Percentiles rank a stretch among this genome's conserved stretches.
These are phyloP conservation scores for Lithobates pipiens DNA, from an alignment of 2,797 vertebrate species.

Conservation along the genomic window DNA sequence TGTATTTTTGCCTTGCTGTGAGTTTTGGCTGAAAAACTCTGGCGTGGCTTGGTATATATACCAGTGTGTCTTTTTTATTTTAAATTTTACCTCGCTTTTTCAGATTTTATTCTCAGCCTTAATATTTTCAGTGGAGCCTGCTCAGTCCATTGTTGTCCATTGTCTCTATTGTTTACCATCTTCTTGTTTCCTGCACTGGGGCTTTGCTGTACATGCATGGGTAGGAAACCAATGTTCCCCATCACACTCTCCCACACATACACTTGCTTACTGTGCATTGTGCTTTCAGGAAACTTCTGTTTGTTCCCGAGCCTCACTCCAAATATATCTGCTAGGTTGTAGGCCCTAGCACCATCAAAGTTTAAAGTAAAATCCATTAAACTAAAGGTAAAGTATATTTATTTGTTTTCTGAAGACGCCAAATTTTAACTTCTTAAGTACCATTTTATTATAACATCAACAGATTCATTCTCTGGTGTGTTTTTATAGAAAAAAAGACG, in stretches of 20 bases:
- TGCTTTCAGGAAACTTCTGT: slow-evolving; percentile 47
- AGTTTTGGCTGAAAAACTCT: slow-evolving; percentile 72
- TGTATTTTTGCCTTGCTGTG: slow-evolving; percentile 71
- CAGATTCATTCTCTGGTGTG: slow-evolving; percentile 8
- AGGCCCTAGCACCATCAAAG: slow-evolving; percentile 72
- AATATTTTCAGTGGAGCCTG: slow-evolving; percentile 63
- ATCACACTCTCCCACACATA: slow-evolving; percentile 57
- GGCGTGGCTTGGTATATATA: slow-evolving; percentile 71
- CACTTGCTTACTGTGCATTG: slow-evolving; percentile 58
- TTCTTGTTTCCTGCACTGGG: not conserved
- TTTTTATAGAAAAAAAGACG: not conserved
- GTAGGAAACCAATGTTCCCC: slow-evolving; percentile 33
- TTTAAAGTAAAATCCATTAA: slow-evolving; percentile 73
- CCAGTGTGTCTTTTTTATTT: slow-evolving; percentile 69
- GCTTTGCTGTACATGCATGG: slow-evolving; percentile 58
- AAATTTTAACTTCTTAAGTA: slow-evolving; percentile 78
- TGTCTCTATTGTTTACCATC: slow-evolving; percentile 21
- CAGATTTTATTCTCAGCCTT: slow-evolving; percentile 31
- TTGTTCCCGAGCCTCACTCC: slow-evolving; percentile 48
- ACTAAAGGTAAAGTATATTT: slow-evolving; percentile 77
- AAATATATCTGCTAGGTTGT: slow-evolving; percentile 67
- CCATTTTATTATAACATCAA: slow-evolving; percentile 68
- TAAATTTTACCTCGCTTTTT: slow-evolving; percentile 64
- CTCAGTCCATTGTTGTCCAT: not conserved
- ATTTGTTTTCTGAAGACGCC: slow-evolving; percentile 73